Percentiles rank a stretch among this genome's conserved stretches.
These are phyloP conservation scores for Hypsopygia costalis DNA, from an alignment of 2,888 invertebrate genomes.

Conservation along the genomic window DNA sequence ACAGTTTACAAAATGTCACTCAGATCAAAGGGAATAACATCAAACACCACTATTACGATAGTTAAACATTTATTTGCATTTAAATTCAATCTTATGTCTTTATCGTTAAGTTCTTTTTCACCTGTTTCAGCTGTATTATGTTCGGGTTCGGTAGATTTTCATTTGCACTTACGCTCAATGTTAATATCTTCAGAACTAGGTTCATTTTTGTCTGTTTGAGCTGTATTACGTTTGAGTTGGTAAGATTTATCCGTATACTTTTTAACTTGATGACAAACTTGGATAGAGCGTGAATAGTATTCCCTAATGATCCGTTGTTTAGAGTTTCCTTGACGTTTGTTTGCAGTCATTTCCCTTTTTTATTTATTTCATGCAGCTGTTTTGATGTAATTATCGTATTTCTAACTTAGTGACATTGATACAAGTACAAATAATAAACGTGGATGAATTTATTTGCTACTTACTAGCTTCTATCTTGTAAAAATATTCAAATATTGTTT, in stretches of 20 bases:
- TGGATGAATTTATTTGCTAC: too few species aligned
- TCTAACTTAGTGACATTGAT: not conserved
- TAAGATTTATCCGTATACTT: slow-evolving; percentile 45
- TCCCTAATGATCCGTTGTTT: slow-evolving; percentile 51
- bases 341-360: slow-evolving; percentile 35
- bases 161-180: slow-evolving; percentile 26
- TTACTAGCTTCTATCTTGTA: too few species aligned
- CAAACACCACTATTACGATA: slow-evolving; percentile 50
- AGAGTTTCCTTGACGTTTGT: slow-evolving; percentile 42
- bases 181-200: slow-evolving; percentile 27
- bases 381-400: slow-evolving; percentile 11
- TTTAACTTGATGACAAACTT: slow-evolving; percentile 65
- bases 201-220: slow-evolving; percentile 29
- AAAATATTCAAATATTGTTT: too few species aligned
- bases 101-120: slow-evolving; percentile 19
- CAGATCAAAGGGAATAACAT: slow-evolving; percentile 69
- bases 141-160: not conserved
- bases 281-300: slow-evolving; percentile 45
- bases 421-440: too few species aligned
- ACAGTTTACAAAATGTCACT: slow-evolving; percentile 69
- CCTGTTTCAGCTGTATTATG: not conserved
- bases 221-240: slow-evolving; percentile 17
- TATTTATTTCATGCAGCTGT: slow-evolving; percentile 28
- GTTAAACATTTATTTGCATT: slow-evolving; percentile 29
- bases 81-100: slow-evolving; percentile 22